A percentile compares a stretch with the other conserved stretches of the same genome.
These are phyloP conservation scores for Loripinus fragilis DNA, from an alignment of 2,888 invertebrate genomes.

Conservation along the genomic window DNA sequence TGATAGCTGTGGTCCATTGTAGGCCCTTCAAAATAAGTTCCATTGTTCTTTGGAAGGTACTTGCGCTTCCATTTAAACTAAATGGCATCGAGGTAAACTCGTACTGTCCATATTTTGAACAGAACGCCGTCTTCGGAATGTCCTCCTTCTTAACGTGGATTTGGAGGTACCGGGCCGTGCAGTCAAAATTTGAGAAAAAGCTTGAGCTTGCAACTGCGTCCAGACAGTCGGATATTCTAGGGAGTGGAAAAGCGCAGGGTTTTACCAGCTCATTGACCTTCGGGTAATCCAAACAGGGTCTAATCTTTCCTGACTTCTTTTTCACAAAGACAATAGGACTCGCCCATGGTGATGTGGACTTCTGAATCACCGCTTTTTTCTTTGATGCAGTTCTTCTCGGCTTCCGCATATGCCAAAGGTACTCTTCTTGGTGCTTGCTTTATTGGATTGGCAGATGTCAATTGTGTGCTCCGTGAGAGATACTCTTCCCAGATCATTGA, in stretches of 20 bases:
- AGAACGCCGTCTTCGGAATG: conserved; percentile 56
- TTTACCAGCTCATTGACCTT: too few relatives aligned
- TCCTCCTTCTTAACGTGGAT: conserved; percentile 40
- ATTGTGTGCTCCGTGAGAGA: neutral
- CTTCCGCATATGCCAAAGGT: neutral
- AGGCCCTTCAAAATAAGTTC: conserved; percentile 45
- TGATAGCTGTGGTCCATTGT: conserved; percentile 46
- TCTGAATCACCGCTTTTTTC: neutral
- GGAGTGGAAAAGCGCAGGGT: conserved; percentile 49
- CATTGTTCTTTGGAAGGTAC: conserved; percentile 48
- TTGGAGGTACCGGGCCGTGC: conserved; percentile 49
- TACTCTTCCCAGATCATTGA: neutral
- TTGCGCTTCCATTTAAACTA: conserved; percentile 40
- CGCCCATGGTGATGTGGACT: neutral
- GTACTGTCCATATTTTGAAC: conserved; percentile 47
- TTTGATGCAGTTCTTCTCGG: neutral
- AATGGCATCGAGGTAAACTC: conserved; percentile 47
- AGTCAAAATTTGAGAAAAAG: conserved; percentile 40
- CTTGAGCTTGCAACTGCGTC: conserved; percentile 42
- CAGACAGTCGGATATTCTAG: conserved; percentile 49
- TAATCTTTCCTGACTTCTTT: neutral
- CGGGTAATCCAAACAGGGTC: too few relatives aligned
- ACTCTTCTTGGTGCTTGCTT: neutral
- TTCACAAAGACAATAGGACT: too few relatives aligned
- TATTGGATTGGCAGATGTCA: neutral